These are phyloP conservation scores for Rhinolophus sinicus DNA, from an alignment of 2,113 vertebrate species.

Conservation along the genomic window DNA sequence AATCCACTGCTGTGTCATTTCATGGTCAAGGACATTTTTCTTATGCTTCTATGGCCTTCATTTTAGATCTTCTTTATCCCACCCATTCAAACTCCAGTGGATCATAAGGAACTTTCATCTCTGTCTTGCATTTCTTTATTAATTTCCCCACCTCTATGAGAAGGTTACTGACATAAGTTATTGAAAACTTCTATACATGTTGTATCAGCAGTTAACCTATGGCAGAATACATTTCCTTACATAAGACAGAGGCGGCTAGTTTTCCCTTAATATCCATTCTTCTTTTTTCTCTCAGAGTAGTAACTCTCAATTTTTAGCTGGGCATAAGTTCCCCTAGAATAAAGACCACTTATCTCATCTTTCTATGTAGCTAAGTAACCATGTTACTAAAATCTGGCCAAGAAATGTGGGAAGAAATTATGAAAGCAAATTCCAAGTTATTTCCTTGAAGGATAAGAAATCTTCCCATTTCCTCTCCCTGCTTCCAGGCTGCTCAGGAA, in stretches of 20 bases:
- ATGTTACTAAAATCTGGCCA: not conserved
- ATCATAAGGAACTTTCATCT: not conserved
- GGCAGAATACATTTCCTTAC: not conserved
- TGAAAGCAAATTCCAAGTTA: not conserved
- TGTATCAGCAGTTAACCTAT: not conserved
- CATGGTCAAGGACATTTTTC: not conserved
- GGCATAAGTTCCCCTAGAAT: not conserved
- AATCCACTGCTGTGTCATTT: not conserved
- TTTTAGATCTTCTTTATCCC: not conserved
- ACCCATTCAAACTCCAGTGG: not conserved
- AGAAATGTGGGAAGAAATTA: not conserved
- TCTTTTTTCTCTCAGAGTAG: not conserved
- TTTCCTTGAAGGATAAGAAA: not conserved
- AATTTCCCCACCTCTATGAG: not conserved
- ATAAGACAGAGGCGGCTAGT: not conserved
- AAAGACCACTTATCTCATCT: not conserved
- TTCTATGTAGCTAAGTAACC: not conserved
- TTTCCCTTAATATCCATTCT: not conserved
- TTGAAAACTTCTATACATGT: not conserved
- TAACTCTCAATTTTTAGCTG: not conserved
- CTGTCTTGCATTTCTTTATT: not conserved
- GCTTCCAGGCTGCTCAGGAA: not conserved
- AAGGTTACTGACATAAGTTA: not conserved
- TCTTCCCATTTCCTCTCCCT: not conserved
- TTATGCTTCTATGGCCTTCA: not conserved